Base-by-base conservation (phyloP, 2,888 invertebrate genomes). In the Disparrhopalites patrizii region DNA sequence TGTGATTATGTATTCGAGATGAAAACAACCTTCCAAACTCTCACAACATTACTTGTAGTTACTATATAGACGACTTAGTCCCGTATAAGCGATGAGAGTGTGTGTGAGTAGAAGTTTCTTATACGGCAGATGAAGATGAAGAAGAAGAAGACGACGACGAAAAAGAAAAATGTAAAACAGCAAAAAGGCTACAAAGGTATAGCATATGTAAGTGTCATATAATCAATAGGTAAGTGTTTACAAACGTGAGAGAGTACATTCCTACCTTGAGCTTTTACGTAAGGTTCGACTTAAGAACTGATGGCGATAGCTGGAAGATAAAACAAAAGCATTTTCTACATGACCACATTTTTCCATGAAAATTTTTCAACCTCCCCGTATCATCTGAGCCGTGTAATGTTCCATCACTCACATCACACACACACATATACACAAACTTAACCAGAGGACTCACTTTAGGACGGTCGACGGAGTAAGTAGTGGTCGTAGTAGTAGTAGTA, bases 241-340 rank as follows among this genome's bases (percentile, higher is more conserved):
- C 27, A 25, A 52, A 18, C 52, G 13, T 52, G 10, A 10, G 23
- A 52, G 52, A 23, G 27, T 52, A 18, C 13, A 25, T 13, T 52
- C 23, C 27, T 25, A 25, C 27, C 38, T 13, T 36, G 47, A 47
- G 47, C 47, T 47, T 47, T 47, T 47, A 47, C 47, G 25, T 47
- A 47, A 47, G 47, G 47, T 47, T 47, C 47, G 20, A 47, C 47
- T 47, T 47, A 47, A 47, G 47, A 47, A 47, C 47, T 47, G 47
- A 47, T 47, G 47, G 47, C 47, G 47, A 47, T 47, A 47, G 47
- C 47, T 47, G 8, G 47, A 25, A 47, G 47, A 47, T 47, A 47
- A 47, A 47, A 47, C 47, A 47, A 47, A 47, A 47, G 47, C 47
- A 47, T 47, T 47, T 47, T 47, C 47, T 47, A 47, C 47, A 47